Percentiles rank a stretch among this genome's conserved stretches.
These are phyloP conservation scores for Eristalis tenax DNA, from an alignment of 2,888 invertebrate species.

Conservation along the genomic window DNA sequence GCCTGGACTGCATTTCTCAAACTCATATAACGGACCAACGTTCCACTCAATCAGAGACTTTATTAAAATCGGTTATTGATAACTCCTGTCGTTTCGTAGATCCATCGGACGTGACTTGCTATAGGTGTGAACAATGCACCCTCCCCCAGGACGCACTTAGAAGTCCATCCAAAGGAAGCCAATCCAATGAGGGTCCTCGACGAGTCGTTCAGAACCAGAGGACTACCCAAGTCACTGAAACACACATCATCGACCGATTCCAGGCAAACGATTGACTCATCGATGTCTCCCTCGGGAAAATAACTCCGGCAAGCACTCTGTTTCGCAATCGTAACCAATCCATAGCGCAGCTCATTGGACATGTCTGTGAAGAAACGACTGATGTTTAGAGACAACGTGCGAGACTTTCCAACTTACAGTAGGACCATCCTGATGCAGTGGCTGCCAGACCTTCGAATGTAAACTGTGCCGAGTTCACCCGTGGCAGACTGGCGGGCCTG, in stretches of 20 bases:
- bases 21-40: not conserved
- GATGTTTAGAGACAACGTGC: not conserved
- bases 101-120: constrained; percentile 17
- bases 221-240: constrained; percentile 17
- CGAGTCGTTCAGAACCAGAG: constrained; percentile 7
- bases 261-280: constrained; percentile 7
- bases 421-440: constrained; percentile 28
- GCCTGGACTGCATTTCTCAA: too few relatives aligned
- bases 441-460: constrained; percentile 5
- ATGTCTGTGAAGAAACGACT: not conserved
- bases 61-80: constrained; percentile 20
- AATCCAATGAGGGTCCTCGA: constrained; percentile 26
- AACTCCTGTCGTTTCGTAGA: constrained; percentile 39
- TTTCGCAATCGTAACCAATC: not conserved
- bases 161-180: constrained; percentile 20
- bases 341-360: constrained; percentile 10
- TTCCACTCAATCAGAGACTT: not conserved
- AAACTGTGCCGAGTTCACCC: not conserved
- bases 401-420: not conserved
- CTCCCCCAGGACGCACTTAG: not conserved
- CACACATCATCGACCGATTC: constrained; percentile 6
- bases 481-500: constrained; percentile 3
- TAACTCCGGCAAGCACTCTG: not conserved
- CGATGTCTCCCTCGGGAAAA: constrained; percentile 12
- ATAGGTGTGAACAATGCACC: constrained; percentile 19